Conservation (phyloP, 2,113 vertebrate genomes). For the Anolis carolinensis region DNA sequence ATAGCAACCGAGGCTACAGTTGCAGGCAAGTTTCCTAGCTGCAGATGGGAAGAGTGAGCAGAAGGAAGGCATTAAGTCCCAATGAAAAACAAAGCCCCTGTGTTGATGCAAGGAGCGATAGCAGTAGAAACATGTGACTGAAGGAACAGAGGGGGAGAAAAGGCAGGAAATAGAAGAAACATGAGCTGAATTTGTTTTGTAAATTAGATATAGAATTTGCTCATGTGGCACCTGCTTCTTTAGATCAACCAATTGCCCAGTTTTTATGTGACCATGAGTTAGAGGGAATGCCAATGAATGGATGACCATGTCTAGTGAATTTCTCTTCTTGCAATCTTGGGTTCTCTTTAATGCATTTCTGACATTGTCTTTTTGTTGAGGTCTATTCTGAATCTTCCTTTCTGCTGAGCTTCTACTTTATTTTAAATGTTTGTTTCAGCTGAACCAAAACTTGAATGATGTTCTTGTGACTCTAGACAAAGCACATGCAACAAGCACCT, state of each 20-base stretch:
- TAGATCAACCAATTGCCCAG: not conserved
- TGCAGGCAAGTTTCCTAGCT: not conserved
- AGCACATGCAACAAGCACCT: conserved; percentile 79
- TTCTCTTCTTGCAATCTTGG: not conserved
- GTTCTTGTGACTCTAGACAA: conserved; percentile 86
- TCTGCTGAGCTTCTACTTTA: not conserved
- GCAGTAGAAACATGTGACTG: conserved; percentile 8
- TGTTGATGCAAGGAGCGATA: not conserved
- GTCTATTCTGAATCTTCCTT: not conserved
- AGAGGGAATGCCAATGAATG: not conserved
- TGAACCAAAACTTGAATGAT: conserved; percentile 91
- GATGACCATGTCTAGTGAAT: not conserved
- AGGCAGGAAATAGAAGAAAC: not conserved
- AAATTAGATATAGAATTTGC: not conserved
- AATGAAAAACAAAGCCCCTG: conserved; percentile 6
- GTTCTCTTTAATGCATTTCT: not conserved
- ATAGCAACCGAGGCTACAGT: conserved; percentile 39
- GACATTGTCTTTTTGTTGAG: not conserved
- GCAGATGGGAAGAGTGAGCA: not conserved
- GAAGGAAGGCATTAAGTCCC: conserved; percentile 49
- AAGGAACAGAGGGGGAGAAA: rapidly evolving
- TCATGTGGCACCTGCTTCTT: not conserved
- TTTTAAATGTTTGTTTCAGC: conserved; percentile 75
- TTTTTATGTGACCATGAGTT: not conserved
- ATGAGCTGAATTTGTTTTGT: not conserved